phyloP scores from a whole-genome alignment of 2,113 vertebrate species.

The Condylura cristata region DNA sequence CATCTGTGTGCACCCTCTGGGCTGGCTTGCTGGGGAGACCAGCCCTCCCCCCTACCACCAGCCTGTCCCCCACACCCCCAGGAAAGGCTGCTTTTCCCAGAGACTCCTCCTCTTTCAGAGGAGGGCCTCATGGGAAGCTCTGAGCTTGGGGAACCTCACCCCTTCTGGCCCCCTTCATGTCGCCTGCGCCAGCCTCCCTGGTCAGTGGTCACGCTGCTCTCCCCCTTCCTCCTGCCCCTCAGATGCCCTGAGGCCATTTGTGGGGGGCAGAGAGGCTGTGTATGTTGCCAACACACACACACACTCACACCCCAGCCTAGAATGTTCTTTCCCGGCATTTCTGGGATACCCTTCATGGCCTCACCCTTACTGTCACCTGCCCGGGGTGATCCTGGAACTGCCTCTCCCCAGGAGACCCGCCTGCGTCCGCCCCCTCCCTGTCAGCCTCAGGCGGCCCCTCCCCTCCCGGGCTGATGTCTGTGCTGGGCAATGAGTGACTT shows the following conservation, averaged over 20 bases:
- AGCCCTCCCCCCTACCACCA: neutral
- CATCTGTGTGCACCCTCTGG: neutral
- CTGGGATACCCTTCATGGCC: neutral
- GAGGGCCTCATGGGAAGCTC: neutral
- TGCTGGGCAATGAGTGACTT: neutral
- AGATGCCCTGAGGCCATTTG: fast-evolving
- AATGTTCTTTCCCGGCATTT: neutral
- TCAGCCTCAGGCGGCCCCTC: neutral
- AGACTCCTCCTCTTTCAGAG: neutral
- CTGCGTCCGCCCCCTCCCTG: neutral
- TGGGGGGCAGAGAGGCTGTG: neutral
- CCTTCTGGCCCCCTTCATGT: fast-evolving
- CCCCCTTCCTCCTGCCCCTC: neutral
- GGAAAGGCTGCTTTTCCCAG: neutral
- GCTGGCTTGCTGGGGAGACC: neutral
- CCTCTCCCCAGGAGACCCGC: neutral
- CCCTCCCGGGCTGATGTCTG: neutral
- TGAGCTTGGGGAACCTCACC: neutral
- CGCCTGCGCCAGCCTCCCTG: neutral
- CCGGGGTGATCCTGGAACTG: neutral
- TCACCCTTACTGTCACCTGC: neutral
- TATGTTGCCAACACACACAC: neutral
- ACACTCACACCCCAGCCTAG: neutral
- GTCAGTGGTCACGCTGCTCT: neutral
- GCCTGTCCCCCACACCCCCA: neutral